phyloP scores from a whole-genome alignment of 2,888 invertebrate species.

The Drosophila pegasa region DNA sequence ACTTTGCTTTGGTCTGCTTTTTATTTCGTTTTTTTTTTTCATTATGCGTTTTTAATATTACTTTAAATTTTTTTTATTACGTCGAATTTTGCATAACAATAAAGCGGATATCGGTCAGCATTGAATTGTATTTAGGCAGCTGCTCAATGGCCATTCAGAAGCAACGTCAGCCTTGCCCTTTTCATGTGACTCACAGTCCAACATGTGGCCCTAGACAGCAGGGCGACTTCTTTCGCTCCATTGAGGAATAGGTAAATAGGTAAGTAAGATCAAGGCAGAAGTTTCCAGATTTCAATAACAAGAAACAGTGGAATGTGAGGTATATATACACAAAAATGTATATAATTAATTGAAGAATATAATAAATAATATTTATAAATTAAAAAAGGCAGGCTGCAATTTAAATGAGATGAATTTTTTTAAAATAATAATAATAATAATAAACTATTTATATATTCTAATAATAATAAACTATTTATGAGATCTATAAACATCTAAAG shows the following conservation, averaged over 20 bases:
- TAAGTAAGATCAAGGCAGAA: not conserved
- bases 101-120: constrained; percentile 73
- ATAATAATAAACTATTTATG: too few relatives aligned
- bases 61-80: constrained; percentile 57
- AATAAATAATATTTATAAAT: too few relatives aligned
- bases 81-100: constrained; percentile 76
- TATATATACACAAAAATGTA: too few relatives aligned
- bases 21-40: constrained; percentile 40
- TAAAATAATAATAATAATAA: too few relatives aligned
- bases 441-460: too few relatives aligned
- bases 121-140: constrained; percentile 31
- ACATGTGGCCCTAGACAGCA: constrained; percentile 27
- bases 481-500: too few relatives aligned
- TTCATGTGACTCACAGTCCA: constrained; percentile 25
- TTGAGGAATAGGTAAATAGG: constrained; percentile 3
- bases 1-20: constrained; percentile 38
- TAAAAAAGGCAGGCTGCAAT: not conserved
- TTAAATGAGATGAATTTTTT: too few relatives aligned
- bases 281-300: not conserved
- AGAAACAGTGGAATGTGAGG: not conserved
- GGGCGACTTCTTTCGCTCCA: constrained; percentile 22
- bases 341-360: too few relatives aligned
- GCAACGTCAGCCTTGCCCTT: constrained; percentile 4
- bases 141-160: constrained; percentile 36
- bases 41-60: constrained; percentile 76